Evolutionary conservation across 2,797 vertebrate genomes (phyloP), one percentile per base, ranked within the genome.

Genomic region (Sebastes itinus): DNA sequence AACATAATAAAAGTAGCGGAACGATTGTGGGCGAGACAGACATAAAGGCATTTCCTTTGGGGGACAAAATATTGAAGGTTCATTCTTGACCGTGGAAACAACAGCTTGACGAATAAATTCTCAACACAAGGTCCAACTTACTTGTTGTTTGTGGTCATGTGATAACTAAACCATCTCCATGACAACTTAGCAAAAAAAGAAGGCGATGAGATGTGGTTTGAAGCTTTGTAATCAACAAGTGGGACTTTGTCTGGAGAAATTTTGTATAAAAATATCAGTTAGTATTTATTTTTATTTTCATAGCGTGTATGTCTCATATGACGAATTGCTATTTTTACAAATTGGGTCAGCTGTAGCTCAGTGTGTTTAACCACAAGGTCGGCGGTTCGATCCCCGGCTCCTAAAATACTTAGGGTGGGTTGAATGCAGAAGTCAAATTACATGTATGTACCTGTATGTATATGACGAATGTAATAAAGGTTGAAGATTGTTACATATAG

Each of bases 51-150:
- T 72, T 42, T 46, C 27, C 58, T 28, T 8, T 20, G 22, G 27
- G 18, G 13, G 18, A 58, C 14, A 32, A 61, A 55, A 61, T 72
- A 55, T 60, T 7, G 8, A 55, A n/a, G 32, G 22, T 62, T 58
- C 6, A 27, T 82, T 49, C 14, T 68, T 52, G 35, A 28, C 35
- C 35, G 4, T 74, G 32, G 23, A 68, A 68, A 68, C 28, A 33
- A 28, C 30, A 52, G 46, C 16, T 20, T 32, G 16, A 63, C 22
- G 25, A 35, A 71, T 12, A 30, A 28, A 66, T 35, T 32, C 32
- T 30, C 6, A 18, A 25, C 69, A 65, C 33, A 42, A 61, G 25
- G 7, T 62, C 22, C 9, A 27, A 27, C 3, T 63, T 11, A 62
- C 22, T 63, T 35, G 20, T 58, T 42, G 42, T 54, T 22, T 30